A percentile compares a stretch with the other conserved stretches of the same genome.
Conservation (phyloP, 2,113 vertebrate genomes). For the Odobenus rosmarus region DNA sequence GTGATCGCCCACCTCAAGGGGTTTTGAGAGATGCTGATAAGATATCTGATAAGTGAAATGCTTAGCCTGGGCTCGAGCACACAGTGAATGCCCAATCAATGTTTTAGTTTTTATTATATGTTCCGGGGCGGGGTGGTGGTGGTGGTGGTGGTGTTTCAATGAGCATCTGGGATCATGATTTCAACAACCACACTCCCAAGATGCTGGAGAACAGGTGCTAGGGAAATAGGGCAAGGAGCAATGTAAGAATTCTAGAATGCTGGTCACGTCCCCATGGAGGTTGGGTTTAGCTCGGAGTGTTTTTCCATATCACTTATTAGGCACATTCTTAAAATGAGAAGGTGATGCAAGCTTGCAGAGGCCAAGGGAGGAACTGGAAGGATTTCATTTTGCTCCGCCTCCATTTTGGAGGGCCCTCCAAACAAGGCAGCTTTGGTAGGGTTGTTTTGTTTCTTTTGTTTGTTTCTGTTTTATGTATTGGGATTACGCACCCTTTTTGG, state of each 20-base stretch:
- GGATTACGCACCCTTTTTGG: neutral
- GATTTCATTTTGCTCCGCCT: neutral
- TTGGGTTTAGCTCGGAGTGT: neutral
- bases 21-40: neutral
- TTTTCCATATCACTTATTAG: neutral
- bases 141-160: neutral
- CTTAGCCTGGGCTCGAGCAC: neutral
- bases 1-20: neutral
- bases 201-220: neutral
- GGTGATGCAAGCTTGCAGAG: neutral
- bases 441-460: neutral
- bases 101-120: neutral
- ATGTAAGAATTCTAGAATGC: neutral
- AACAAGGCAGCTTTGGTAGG: neutral
- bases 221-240: neutral
- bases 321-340: constrained; percentile 20
- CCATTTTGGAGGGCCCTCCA: neutral
- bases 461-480: neutral
- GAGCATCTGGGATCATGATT: neutral
- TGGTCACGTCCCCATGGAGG: neutral
- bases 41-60: neutral
- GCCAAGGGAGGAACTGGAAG: neutral
- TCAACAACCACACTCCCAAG: neutral
- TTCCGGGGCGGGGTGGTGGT: fast-evolving
- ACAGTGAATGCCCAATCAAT: neutral